phyloP scores from a whole-genome alignment of 1,140 invertebrate species.

The Arctopsyche grandis region DNA sequence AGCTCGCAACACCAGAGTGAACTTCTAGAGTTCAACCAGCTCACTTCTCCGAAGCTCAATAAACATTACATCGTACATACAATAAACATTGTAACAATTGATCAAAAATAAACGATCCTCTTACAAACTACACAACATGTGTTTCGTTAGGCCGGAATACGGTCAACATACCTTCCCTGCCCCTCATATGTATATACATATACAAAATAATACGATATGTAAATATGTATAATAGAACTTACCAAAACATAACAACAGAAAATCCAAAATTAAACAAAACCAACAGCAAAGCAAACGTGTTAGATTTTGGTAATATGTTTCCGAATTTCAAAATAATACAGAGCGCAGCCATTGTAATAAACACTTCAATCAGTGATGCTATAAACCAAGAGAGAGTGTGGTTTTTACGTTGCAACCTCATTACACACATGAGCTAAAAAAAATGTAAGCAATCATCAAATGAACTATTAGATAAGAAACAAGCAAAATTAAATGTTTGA shows the following conservation, averaged over 20 bases:
- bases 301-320: conserved; percentile 67
- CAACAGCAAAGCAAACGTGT: conserved; percentile 66
- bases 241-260: conserved; percentile 73
- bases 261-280: conserved; percentile 69
- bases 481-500: neutral
- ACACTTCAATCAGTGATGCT: conserved; percentile 67
- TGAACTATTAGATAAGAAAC: neutral
- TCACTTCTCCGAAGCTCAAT: too few relatives aligned
- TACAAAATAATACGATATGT: conserved; percentile 1
- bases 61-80: too few relatives aligned
- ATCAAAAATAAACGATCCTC: too few relatives aligned
- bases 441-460: neutral
- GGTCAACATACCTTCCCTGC: too few relatives aligned
- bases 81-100: too few relatives aligned
- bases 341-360: conserved; percentile 64
- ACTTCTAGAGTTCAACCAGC: too few relatives aligned
- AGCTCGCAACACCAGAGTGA: too few relatives aligned
- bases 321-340: conserved; percentile 66
- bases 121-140: too few relatives aligned
- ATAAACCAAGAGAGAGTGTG: conserved; percentile 73
- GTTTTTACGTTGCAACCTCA: conserved; percentile 71
- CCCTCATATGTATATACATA: too few relatives aligned
- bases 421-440: conserved; percentile 72
- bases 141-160: too few relatives aligned
- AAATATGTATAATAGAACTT: conserved; percentile 49